These are phyloP conservation scores for Asteroscopus sphinx DNA, from an alignment of 2,888 invertebrate species.

Conservation along the genomic window DNA sequence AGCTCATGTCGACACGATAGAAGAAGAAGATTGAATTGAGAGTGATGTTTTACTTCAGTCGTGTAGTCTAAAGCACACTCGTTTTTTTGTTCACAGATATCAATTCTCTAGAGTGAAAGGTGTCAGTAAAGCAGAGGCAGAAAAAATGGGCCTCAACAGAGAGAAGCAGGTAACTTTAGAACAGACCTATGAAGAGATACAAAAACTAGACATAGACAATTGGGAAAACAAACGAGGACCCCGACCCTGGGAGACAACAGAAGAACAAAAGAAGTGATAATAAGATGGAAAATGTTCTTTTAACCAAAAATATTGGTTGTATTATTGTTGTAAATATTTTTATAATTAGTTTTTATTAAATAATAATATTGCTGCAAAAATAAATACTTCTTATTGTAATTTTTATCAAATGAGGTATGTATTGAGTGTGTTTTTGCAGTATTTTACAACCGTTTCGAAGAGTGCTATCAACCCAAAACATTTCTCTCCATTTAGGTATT, in stretches of 20 bases:
- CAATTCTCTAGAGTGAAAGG: constrained; percentile 90
- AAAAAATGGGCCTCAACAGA: constrained; percentile 92
- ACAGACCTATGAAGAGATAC: constrained; percentile 92
- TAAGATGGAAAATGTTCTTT: constrained; percentile 28
- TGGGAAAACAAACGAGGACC: constrained; percentile 97
- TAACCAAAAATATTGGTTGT: constrained; percentile 30
- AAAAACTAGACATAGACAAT: constrained; percentile 93
- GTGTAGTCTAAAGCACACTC: too few species aligned
- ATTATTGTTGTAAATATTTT: constrained; percentile 45
- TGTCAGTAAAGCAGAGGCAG: constrained; percentile 91
- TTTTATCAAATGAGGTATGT: not conserved
- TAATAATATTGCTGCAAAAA: constrained; percentile 16
- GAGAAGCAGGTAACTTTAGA: constrained; percentile 93
- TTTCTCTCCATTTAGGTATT: too few species aligned
- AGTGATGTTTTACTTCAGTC: too few species aligned
- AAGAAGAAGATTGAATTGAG: too few species aligned
- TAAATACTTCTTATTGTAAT: not conserved
- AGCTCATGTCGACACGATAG: too few species aligned
- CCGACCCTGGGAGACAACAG: constrained; percentile 94
- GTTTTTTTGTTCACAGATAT: constrained; percentile 79
- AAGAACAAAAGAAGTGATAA: constrained; percentile 58
- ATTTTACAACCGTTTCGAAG: too few species aligned
- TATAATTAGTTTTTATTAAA: constrained; percentile 32
- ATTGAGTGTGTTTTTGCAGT: too few species aligned
- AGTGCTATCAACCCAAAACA: too few species aligned